Base-by-base conservation (phyloP, 2,888 invertebrate genomes). In the Galerucella pusilla region DNA sequence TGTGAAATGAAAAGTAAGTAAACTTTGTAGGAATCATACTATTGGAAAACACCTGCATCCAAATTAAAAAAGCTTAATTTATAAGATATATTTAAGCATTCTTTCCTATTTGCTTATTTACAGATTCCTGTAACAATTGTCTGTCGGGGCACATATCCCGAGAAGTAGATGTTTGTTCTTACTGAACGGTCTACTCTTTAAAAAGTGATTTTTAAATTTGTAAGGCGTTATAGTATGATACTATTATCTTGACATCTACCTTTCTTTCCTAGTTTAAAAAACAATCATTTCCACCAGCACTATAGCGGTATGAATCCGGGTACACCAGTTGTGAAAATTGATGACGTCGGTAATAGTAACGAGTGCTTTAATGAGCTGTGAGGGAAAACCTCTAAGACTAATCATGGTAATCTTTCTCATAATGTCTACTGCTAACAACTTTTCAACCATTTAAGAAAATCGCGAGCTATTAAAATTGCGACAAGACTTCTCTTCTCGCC, bases 391-490 rank as follows among this genome's bases (percentile, higher is more conserved):
- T 86, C 85, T 84, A 85, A 86, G 86, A 86, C 86, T 87, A 87
- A 87, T 87, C 85, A 86, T 84, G 83, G 83, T 85, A 87, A 87
- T 87, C 86, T 86, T 85, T 85, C 85, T 85, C 84, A 84, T 87
- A 87, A 87, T 86, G 86, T 84, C 85, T 87, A 84, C 85, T 85
- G 85, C 86, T 87, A 87, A 87, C 87, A 87, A 87, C 87, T 87
- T 87, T 87, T 87, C 87, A 85, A 86, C 86, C 87, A 85, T 87
- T 88, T 87, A 87, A 87, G 87, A 87, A 88, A 87, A 88, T 88
- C 86, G 82, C 86, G 84, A 84, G 81, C 86, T 83, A 87, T 88
- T 88, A 87, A 86, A 85, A 86, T 83, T 83, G 86, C 86, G 86
- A 86, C 86, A 85, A 84, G 83, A 81, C 81, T 82, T 80, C 82